phyloP scores from a whole-genome alignment of 2,797 vertebrate species.

The Diplodus sargus region DNA sequence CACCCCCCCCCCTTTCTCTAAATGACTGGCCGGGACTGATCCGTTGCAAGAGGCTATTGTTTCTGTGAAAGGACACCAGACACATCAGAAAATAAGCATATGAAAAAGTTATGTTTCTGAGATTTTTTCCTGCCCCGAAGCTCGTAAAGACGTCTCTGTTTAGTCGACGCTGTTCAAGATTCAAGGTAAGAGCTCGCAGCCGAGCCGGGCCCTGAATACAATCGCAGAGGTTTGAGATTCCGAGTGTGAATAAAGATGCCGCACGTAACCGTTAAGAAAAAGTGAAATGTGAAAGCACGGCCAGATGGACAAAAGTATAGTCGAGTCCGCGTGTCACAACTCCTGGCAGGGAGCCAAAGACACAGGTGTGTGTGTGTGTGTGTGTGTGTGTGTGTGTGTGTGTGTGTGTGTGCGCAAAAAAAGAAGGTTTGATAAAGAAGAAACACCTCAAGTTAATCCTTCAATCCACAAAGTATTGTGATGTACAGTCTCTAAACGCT shows the following conservation, averaged over 20 bases:
- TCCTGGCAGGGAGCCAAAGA: conserved; percentile 59
- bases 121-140: neutral
- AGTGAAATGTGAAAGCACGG: conserved; percentile 41
- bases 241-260: conserved; percentile 61
- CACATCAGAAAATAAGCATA: neutral
- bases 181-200: conserved; percentile 35
- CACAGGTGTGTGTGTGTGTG: conserved; percentile 45
- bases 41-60: conserved; percentile 66
- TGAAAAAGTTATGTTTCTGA: neutral
- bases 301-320: conserved; percentile 69
- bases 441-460: conserved; percentile 4
- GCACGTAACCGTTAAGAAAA: conserved; percentile 45
- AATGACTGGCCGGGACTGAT: conserved; percentile 63
- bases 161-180: conserved; percentile 30
- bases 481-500: neutral
- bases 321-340: conserved; percentile 46
- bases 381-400: conserved; percentile 21
- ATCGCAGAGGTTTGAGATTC: conserved; percentile 38
- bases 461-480: neutral
- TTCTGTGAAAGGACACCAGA: conserved; percentile 57
- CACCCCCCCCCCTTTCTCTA: conserved; percentile 52
- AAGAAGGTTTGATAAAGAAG: conserved; percentile 1
- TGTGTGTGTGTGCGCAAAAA: neutral
- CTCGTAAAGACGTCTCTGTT: conserved; percentile 19
- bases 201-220: conserved; percentile 40